Base-by-base conservation (phyloP, 2,113 vertebrate species). In the Climacteris rufus region DNA sequence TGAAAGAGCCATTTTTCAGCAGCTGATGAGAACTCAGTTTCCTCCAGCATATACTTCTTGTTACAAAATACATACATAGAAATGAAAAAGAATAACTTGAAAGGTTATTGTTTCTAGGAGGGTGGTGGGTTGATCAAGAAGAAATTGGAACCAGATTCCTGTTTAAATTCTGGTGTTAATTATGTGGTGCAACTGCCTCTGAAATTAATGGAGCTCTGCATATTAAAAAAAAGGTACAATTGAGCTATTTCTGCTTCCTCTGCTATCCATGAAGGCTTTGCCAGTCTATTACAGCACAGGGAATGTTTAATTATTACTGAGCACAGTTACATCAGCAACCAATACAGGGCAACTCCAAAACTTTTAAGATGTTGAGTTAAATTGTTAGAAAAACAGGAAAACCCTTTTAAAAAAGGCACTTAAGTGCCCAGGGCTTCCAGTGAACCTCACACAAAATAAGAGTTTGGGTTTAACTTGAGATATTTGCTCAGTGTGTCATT, bases 101-200 rank as follows among this genome's bases (percentile, higher is more conserved):
- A 83, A 86, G 87, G 50, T 45, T 52, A 27, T 71, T 94, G 59
- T 90, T 94, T 89, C 81, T 81, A 74, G 64, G 86, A 95, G 76
- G 89, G 74, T 59, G 90, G 68, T 68, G 50, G 57, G 54, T 45
- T 64, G 64, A 77, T 93, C 59, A 74, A 77, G 57, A 68, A 93
- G 64, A 90, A 96, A 96, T 77, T 92, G 60, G 79, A 96, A 93
- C 88, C 94, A 96, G 95, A 93, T 81, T 95, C 31, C 88, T 77
- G 54, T 86, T 91, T 77, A 90, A 95, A 96, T 95, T 94, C 75
- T 92, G 87, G 42, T 88, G 63, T 83, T 93, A 96, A 90, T 97
- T 94, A 96, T 8, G 20, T 88, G 61, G 94, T 71, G 85, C 44
- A 81, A 88, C 18, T 94, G 90, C 92, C 93, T 83, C 87, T 92